Conservation (phyloP, 2,888 invertebrate genomes). For the Ametastegia equiseti region DNA sequence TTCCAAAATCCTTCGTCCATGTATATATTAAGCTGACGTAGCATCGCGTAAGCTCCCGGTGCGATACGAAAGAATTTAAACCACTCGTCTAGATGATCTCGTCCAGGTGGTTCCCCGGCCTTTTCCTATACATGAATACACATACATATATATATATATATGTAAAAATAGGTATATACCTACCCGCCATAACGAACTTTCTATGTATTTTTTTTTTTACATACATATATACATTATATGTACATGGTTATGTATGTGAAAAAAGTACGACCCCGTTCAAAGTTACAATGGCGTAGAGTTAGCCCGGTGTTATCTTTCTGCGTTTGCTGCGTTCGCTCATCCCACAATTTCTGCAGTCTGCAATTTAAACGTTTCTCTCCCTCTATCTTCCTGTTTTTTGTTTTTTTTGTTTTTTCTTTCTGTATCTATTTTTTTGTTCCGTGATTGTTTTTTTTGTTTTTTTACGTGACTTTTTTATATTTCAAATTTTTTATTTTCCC, state of each 20-base stretch:
- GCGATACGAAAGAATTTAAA: constrained; percentile 17
- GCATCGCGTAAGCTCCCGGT: neutral
- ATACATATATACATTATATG: neutral
- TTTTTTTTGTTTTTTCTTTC: neutral
- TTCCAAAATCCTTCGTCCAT: neutral
- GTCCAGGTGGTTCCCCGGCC: neutral
- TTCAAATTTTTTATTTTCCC: neutral
- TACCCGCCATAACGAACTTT: too few relatives aligned
- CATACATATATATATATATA: neutral
- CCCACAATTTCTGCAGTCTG: constrained; percentile 3
- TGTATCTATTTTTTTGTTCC: neutral
- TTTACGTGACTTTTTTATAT: neutral
- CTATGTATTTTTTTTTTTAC: too few relatives aligned
- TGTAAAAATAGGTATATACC: neutral
- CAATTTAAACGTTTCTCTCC: neutral
- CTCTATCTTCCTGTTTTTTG: neutral
- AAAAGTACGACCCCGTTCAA: neutral
- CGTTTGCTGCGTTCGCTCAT: constrained; percentile 7
- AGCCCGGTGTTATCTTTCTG: neutral
- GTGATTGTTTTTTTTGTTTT: neutral
- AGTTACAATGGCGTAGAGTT: neutral
- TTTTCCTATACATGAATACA: neutral
- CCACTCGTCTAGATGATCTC: constrained; percentile 6
- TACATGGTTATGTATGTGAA: neutral
- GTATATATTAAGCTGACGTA: neutral